Percentiles rank a stretch among this genome's conserved stretches.
phyloP scores from a whole-genome alignment of 2,888 invertebrate genomes.

The Maniola hyperantus region DNA sequence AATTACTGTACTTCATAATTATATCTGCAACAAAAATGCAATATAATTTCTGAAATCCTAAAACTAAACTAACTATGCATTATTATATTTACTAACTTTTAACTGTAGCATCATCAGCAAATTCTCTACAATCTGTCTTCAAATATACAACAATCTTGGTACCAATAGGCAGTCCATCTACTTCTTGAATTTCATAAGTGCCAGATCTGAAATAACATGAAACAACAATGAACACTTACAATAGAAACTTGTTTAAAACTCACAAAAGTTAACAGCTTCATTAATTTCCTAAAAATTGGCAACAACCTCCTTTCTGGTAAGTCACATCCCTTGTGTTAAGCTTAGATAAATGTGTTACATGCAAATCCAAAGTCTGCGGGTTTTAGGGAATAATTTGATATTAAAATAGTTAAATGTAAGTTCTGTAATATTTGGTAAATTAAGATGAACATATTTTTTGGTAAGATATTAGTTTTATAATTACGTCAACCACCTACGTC shows the following conservation, averaged over 20 bases:
- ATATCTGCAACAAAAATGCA: constrained; percentile 83
- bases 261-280: too few relatives aligned
- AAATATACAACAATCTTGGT: constrained; percentile 96
- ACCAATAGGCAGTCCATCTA: constrained; percentile 92
- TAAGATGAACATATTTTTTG: too few relatives aligned
- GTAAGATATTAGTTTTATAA: too few relatives aligned
- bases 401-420: too few relatives aligned
- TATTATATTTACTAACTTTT: constrained; percentile 79
- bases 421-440: too few relatives aligned
- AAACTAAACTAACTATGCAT: neutral
- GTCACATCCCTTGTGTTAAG: too few relatives aligned
- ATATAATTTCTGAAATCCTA: neutral
- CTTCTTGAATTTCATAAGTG: constrained; percentile 93
- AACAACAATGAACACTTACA: neutral
- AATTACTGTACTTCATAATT: constrained; percentile 98
- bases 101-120: constrained; percentile 92
- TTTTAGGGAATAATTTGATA: too few relatives aligned
- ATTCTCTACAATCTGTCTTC: constrained; percentile 94
- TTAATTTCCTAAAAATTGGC: too few relatives aligned
- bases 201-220: constrained; percentile 84
- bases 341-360: too few relatives aligned
- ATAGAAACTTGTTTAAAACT: neutral
- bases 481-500: too few relatives aligned
- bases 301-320: too few relatives aligned
- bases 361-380: too few relatives aligned